These are phyloP conservation scores for Heliconius ismenius DNA, from an alignment of 2,888 invertebrate species.

Conservation along the genomic window DNA sequence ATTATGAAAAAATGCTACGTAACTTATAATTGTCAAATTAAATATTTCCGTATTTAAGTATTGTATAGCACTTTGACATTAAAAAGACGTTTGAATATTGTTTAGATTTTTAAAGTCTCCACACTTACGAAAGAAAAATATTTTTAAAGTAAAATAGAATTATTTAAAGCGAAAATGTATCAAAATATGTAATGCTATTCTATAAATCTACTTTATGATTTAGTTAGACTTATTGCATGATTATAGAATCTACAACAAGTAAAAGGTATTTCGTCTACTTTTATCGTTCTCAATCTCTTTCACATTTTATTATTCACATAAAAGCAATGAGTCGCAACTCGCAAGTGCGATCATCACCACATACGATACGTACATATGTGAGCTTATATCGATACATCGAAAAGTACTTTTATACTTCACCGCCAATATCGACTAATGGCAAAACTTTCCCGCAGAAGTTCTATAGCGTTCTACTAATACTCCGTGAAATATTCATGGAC, in stretches of 20 bases:
- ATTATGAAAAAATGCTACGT: neutral
- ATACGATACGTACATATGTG: constrained; percentile 11
- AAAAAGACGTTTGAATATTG: too few species aligned
- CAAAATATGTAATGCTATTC: neutral
- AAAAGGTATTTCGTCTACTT: neutral
- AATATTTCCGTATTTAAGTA: too few species aligned
- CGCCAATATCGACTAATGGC: constrained; percentile 58
- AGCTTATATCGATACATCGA: constrained; percentile 31
- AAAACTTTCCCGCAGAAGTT: constrained; percentile 65
- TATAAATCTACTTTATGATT: too few species aligned
- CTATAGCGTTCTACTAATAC: constrained; percentile 72
- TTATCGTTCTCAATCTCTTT: constrained; percentile 2
- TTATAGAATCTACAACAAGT: neutral
- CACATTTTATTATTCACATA: constrained; percentile 33
- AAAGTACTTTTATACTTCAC: constrained; percentile 52
- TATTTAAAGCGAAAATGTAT: neutral
- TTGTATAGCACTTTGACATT: too few species aligned
- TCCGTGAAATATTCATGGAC: constrained; percentile 74
- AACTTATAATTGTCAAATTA: neutral
- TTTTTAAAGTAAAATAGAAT: too few species aligned
- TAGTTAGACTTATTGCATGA: too few species aligned
- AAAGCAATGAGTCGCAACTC: constrained; percentile 31
- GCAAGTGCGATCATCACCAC: constrained; percentile 29
- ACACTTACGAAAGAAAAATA: too few species aligned
- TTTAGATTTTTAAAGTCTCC: too few species aligned